Conservation (phyloP, 1,140 invertebrate genomes). For the Cherax destructor region DNA sequence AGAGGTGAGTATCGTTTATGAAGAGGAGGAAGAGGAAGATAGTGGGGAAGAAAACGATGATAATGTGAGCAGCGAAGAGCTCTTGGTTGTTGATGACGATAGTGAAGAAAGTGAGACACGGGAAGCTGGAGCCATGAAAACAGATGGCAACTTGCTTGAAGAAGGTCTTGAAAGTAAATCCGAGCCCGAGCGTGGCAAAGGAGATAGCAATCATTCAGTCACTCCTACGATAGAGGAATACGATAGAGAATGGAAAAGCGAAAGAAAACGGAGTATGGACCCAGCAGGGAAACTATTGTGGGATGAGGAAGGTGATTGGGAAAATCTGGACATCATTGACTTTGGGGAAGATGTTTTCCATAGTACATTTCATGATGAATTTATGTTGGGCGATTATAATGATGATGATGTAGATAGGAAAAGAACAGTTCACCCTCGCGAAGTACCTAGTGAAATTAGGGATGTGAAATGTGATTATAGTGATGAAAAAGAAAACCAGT, state of each 20-base stretch:
- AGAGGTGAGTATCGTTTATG: neutral
- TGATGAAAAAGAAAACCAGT: neutral
- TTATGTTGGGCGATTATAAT: neutral
- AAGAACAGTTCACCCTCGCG: neutral
- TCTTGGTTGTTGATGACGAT: neutral
- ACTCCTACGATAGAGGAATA: neutral
- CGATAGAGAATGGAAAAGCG: conserved; percentile 2
- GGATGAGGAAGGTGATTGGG: neutral
- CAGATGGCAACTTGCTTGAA: neutral
- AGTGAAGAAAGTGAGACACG: neutral
- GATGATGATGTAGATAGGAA: neutral
- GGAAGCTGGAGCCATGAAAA: neutral
- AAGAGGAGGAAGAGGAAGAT: neutral
- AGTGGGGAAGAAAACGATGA: neutral
- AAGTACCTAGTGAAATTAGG: neutral
- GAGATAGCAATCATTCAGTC: neutral
- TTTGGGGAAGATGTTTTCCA: neutral
- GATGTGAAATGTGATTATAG: neutral
- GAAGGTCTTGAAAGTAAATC: neutral
- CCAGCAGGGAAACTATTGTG: neutral
- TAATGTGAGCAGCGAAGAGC: neutral
- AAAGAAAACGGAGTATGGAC: conserved; percentile 29
- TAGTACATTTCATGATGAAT: neutral
- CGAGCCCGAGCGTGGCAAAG: neutral
- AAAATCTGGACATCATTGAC: neutral